A percentile compares a stretch with the other conserved stretches of the same genome.
These are phyloP conservation scores for Neodiprion lecontei DNA, from an alignment of 1,140 invertebrate species.

Conservation along the genomic window DNA sequence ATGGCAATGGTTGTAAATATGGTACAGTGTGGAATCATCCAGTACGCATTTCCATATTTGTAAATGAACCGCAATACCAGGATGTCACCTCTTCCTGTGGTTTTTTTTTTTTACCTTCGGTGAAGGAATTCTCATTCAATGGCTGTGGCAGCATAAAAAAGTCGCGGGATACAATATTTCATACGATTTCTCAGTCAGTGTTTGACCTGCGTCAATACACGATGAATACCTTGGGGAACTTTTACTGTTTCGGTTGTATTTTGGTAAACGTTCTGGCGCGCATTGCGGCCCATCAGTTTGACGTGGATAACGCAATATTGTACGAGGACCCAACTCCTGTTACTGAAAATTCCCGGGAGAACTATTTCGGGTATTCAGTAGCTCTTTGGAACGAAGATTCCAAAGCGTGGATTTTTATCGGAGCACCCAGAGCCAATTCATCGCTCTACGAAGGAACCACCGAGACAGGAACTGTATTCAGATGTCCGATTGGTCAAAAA, in stretches of 20 bases:
- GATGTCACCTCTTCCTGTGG: no score
- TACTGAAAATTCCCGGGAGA: constrained; percentile 22
- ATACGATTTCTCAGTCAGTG: no score
- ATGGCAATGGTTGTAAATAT: no score
- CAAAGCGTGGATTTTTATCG: constrained; percentile 33
- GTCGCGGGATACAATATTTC: no score
- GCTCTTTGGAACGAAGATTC: constrained; percentile 32
- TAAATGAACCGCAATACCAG: no score
- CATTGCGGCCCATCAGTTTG: constrained; percentile 36
- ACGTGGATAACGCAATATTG: constrained; percentile 28
- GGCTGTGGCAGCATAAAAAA: no score
- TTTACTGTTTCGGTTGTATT: background rate
- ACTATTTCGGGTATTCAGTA: constrained; percentile 46
- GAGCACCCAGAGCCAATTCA: constrained; percentile 43
- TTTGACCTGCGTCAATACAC: background rate
- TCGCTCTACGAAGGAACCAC: constrained; percentile 20
- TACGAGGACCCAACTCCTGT: constrained; percentile 32
- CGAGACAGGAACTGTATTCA: constrained; percentile 44
- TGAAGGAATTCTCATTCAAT: no score
- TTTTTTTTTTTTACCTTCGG: no score
- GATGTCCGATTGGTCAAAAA: constrained; percentile 26
- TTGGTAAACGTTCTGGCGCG: constrained; percentile 7
- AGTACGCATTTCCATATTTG: no score
- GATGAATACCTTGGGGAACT: background rate
- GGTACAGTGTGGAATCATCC: no score